Evolutionary conservation across 2,888 invertebrate genomes (phyloP), one percentile per base, ranked within the genome.

Genomic region (Stegana nigrithorax): DNA sequence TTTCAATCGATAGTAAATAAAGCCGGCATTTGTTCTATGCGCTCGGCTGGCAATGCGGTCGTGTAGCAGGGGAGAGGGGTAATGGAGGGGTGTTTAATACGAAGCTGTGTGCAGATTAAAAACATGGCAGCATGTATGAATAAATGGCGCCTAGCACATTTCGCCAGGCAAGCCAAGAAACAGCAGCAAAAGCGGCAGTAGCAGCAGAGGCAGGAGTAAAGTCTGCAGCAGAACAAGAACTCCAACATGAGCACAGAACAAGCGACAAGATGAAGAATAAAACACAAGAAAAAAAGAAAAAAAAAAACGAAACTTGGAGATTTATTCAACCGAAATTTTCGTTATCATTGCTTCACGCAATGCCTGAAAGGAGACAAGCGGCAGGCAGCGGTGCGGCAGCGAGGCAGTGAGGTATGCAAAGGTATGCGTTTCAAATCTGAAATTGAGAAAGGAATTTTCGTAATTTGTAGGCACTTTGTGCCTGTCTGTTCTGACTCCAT

Each of bases 381-480:
- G 25, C 25, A 36, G 32, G 0, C 14, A 17, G 17, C 3, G 17
- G 21, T 56, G 39, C 32, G 23, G 55, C 36, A 23, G 55, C 23
- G n/a, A 3, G n/a, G 25, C 27, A 3, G 27, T 17, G 25, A 7
- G 12, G 57, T 39, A 44, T 56, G 64, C 63, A 67, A 75, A 73
- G 77, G 75, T 77, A 75, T 75, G 71, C 67, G 77, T 67, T 68
- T 75, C 73, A 75, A 77, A 75, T 75, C 75, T 77, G 77, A 75
- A 75, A 75, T 75, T 77, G 75, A 77, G 77, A 73, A 75, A 77
- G 77, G 77, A 77, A 75, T 75, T 77, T 72, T 72, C 72, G 73
- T 73, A 76, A 72, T 70, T 68, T 70, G 70, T 69, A 63, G 71
- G 71, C 67, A 65, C 66, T 67, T 65, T 45, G 32, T 29, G 14